Percentiles rank a stretch among this genome's conserved stretches.
Evolutionary conservation across 2,888 invertebrate genomes (phyloP).

Genomic region (Coleophora flavipennella): DNA sequence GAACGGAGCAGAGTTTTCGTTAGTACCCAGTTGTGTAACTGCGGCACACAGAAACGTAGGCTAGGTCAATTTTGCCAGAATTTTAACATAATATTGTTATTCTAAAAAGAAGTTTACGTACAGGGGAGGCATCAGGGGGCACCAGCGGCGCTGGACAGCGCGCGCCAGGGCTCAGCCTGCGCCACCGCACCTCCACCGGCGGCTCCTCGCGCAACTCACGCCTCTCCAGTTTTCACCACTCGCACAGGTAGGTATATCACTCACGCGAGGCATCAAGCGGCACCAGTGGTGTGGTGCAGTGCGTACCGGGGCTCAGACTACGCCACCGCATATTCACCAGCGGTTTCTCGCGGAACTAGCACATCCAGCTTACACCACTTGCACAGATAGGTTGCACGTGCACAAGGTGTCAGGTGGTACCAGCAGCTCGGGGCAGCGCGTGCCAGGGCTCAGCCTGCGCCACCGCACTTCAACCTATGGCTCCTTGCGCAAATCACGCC

Average conservation of each 20-base stretch:
- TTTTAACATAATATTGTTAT: too few species aligned
- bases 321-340: slow-evolving; percentile 37
- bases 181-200: slow-evolving; percentile 39
- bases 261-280: slow-evolving; percentile 9
- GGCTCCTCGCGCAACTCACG: slow-evolving; percentile 46
- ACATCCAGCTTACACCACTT: slow-evolving; percentile 52
- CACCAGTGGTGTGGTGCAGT: slow-evolving; percentile 24
- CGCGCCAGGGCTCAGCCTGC: too few species aligned
- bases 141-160: slow-evolving; percentile 25
- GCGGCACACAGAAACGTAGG: too few species aligned
- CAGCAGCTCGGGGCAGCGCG: slow-evolving; percentile 25
- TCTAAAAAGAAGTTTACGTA: too few species aligned
- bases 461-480: slow-evolving; percentile 40
- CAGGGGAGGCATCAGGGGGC: slow-evolving; percentile 12
- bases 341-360: slow-evolving; percentile 45
- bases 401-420: slow-evolving; percentile 11
- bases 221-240: slow-evolving; percentile 48
- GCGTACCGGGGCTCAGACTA: slow-evolving; percentile 14
- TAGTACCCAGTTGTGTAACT: too few species aligned
- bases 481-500: slow-evolving; percentile 43
- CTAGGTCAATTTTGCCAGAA: too few species aligned
- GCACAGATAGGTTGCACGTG: slow-evolving; percentile 29
- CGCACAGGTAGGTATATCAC: slow-evolving; percentile 52
- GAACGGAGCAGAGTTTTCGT: too few species aligned
- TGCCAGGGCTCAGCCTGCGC: too few species aligned